These are phyloP conservation scores for Sarcophaga rosellei DNA, from an alignment of 2,888 invertebrate genomes.

Conservation along the genomic window DNA sequence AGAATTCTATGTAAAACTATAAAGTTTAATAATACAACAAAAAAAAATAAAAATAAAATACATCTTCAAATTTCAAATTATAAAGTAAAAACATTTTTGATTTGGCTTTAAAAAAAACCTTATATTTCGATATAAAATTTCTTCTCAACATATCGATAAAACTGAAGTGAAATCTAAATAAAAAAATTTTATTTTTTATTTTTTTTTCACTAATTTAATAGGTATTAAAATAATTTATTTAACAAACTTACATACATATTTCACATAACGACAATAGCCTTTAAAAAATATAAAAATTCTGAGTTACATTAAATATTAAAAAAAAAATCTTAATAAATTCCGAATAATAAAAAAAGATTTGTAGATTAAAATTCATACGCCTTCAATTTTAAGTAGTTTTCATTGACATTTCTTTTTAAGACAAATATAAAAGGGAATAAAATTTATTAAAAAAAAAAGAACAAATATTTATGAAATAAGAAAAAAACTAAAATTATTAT, in stretches of 20 bases:
- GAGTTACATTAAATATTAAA: background rate
- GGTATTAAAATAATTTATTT: too few relatives aligned
- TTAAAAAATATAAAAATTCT: slow-evolving; percentile 7
- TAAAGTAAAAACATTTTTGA: background rate
- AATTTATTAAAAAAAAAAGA: slow-evolving; percentile 12
- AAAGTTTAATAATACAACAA: background rate
- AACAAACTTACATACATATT: too few relatives aligned
- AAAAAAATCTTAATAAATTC: background rate
- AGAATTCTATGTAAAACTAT: background rate
- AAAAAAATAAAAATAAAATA: background rate
- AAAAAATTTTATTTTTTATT: background rate
- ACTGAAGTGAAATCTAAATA: background rate
- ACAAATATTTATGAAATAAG: background rate
- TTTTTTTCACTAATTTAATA: too few relatives aligned
- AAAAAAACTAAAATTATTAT: slow-evolving; percentile 3
- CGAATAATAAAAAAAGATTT: background rate
- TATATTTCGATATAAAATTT: background rate
- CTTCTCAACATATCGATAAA: background rate
- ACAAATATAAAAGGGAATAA: slow-evolving; percentile 17
- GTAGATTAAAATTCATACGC: slow-evolving; percentile 10
- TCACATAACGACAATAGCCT: background rate
- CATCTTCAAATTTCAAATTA: background rate
- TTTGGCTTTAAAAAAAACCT: background rate
- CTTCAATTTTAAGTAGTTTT: slow-evolving; percentile 10
- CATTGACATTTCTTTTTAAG: background rate